Conservation (phyloP, 2,113 vertebrate genomes). For the Zosterops japonicus region DNA sequence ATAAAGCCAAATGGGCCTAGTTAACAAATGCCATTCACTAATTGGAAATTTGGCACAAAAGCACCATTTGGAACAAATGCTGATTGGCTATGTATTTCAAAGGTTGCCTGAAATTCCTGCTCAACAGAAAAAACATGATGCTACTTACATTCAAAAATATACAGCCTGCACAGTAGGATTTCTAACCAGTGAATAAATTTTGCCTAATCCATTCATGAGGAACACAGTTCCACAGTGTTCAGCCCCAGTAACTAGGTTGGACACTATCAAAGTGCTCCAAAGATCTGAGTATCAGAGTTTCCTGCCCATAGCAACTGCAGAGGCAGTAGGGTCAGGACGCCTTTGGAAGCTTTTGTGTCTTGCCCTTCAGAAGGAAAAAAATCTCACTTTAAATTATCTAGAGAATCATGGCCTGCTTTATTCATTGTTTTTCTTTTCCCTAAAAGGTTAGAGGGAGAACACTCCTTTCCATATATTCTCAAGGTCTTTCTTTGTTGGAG, state of each 20-base stretch:
- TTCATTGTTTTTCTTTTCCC: not conserved
- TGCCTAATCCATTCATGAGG: not conserved
- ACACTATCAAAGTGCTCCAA: not conserved
- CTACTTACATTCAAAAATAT: slow-evolving; percentile 48
- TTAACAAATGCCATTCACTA: slow-evolving; percentile 46
- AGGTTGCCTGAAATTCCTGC: slow-evolving; percentile 48
- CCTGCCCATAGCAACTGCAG: slow-evolving; percentile 1
- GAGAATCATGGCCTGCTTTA: not conserved
- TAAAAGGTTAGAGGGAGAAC: not conserved
- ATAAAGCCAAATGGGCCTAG: slow-evolving; percentile 34
- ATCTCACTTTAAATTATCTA: not conserved
- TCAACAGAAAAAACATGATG: slow-evolving; percentile 48
- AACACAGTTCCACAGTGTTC: slow-evolving; percentile 1
- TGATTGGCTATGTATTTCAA: slow-evolving; percentile 43
- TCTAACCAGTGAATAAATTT: slow-evolving; percentile 53
- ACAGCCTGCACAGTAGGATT: slow-evolving; percentile 32
- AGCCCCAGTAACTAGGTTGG: not conserved
- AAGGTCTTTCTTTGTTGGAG: not conserved
- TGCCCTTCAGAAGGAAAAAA: not conserved
- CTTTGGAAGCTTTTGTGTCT: not conserved
- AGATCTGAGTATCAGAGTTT: not conserved
- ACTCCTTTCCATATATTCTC: not conserved
- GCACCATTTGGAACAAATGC: slow-evolving; percentile 32
- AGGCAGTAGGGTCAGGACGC: not conserved
- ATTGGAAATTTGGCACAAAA: slow-evolving; percentile 60